Conservation (phyloP, 2,888 invertebrate genomes). For the Balanococcus diminutus region DNA sequence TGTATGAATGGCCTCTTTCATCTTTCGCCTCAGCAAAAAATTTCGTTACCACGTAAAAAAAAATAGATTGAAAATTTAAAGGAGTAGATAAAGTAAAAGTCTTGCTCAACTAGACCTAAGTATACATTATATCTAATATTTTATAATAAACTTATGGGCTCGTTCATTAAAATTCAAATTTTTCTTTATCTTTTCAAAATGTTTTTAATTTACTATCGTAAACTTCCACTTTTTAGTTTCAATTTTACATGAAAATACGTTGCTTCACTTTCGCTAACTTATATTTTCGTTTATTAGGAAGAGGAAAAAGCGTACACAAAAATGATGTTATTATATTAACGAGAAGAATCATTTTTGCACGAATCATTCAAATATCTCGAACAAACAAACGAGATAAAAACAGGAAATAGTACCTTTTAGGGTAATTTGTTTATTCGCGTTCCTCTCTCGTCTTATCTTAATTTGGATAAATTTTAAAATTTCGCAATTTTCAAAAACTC, state of each 20-base stretch:
- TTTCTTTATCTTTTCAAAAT: background rate
- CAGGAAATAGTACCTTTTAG: background rate
- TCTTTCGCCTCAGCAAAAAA: background rate
- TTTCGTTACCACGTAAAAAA: background rate
- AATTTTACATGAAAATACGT: background rate
- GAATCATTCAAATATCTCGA: background rate
- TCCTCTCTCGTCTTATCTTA: background rate
- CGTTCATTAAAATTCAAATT: background rate
- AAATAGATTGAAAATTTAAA: background rate
- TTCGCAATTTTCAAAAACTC: background rate
- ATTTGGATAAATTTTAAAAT: background rate
- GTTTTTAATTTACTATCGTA: background rate
- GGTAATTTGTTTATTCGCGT: background rate
- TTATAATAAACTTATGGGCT: background rate
- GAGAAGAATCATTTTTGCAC: background rate
- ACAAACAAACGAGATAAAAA: background rate
- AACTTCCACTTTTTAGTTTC: background rate
- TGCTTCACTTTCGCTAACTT: background rate
- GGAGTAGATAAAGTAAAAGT: background rate
- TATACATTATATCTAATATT: background rate
- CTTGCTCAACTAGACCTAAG: background rate
- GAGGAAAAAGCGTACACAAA: background rate
- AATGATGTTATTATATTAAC: background rate
- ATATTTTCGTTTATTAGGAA: background rate
- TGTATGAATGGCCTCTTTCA: background rate